These are phyloP conservation scores for Morbakka virulenta DNA, from an alignment of 30 jellyfish, hydroid and myxozoan species.

Conservation along the genomic window DNA sequence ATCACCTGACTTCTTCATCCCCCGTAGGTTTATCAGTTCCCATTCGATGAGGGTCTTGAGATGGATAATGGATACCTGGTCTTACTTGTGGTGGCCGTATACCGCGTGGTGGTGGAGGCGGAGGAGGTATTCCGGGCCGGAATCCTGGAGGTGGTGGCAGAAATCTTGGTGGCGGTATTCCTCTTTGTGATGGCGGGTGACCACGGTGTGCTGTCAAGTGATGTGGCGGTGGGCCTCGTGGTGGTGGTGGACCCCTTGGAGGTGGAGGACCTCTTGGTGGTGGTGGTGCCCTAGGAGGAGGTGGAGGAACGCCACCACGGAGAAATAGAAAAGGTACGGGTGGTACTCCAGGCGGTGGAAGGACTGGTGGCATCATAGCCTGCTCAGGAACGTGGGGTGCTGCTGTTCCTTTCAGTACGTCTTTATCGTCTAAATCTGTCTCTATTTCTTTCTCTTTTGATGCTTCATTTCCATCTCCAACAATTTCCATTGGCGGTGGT, in stretches of 20 bases:
- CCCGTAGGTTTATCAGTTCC: slow-evolving; percentile 67
- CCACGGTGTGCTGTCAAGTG: slow-evolving; percentile 45
- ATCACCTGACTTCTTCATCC: no score
- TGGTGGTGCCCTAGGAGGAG: slow-evolving; percentile 62
- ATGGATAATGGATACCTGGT: slow-evolving; percentile 88
- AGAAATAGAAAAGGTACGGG: slow-evolving; percentile 12
- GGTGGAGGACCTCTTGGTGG: slow-evolving; percentile 63
- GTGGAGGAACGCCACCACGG: slow-evolving; percentile 41
- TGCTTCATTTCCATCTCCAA: slow-evolving; percentile 1
- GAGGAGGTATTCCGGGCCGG: slow-evolving; percentile 41
- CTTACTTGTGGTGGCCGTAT: slow-evolving; percentile 25
- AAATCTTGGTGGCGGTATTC: slow-evolving; percentile 56
- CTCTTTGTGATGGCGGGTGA: slow-evolving; percentile 61
- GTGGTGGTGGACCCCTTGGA: slow-evolving; percentile 65
- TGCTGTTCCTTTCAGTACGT: background rate
- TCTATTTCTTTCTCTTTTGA: background rate
- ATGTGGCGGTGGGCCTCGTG: slow-evolving; percentile 49
- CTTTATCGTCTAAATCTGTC: background rate
- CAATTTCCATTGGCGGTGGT: slow-evolving; percentile 45
- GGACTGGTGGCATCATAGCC: slow-evolving; percentile 33
- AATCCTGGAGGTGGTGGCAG: slow-evolving; percentile 18
- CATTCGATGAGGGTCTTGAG: slow-evolving; percentile 97
- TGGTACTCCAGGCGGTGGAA: slow-evolving; percentile 33
- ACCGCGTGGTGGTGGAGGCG: slow-evolving; percentile 23
- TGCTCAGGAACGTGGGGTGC: slow-evolving; percentile 8